Percentiles rank a stretch among this genome's conserved stretches.
Conservation (phyloP, 2,888 invertebrate species). For the Apodemia mormo region DNA sequence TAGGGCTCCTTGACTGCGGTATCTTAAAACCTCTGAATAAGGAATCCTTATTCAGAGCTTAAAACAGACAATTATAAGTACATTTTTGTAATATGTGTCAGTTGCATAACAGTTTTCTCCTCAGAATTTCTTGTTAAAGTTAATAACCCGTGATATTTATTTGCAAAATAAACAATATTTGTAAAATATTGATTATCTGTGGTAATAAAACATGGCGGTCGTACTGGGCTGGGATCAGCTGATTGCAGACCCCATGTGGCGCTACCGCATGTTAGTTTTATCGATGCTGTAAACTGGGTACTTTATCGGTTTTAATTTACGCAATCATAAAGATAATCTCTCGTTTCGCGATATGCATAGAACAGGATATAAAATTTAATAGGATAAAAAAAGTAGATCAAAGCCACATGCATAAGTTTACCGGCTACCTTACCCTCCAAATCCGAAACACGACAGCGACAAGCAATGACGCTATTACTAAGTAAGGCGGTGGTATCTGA, state of each 20-base stretch:
- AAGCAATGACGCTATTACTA: too few relatives aligned
- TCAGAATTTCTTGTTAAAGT: background rate
- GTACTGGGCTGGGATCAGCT: constrained; percentile 22
- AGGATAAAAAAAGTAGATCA: too few relatives aligned
- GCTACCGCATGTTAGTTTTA: constrained; percentile 27
- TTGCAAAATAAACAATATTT: constrained; percentile 26
- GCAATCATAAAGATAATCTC: constrained; percentile 12
- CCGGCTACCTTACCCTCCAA: too few relatives aligned
- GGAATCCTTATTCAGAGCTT: too few relatives aligned
- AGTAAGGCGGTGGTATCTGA: too few relatives aligned
- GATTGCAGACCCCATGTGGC: constrained; percentile 27
- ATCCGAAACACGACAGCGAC: too few relatives aligned
- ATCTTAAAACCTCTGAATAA: too few relatives aligned
- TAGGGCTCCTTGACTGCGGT: too few relatives aligned
- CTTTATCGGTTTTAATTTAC: constrained; percentile 20
- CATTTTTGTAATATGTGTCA: too few relatives aligned
- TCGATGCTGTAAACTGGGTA: constrained; percentile 17
- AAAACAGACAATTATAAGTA: too few relatives aligned
- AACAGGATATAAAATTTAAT: background rate
- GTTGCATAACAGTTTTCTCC: background rate
- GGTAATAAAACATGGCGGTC: constrained; percentile 24
- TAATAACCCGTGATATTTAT: constrained; percentile 26
- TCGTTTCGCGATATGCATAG: background rate
- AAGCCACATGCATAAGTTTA: too few relatives aligned
- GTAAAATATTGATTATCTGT: constrained; percentile 23